phyloP scores from a whole-genome alignment of 1,140 invertebrate species.

The Anoplophora glabripennis region DNA sequence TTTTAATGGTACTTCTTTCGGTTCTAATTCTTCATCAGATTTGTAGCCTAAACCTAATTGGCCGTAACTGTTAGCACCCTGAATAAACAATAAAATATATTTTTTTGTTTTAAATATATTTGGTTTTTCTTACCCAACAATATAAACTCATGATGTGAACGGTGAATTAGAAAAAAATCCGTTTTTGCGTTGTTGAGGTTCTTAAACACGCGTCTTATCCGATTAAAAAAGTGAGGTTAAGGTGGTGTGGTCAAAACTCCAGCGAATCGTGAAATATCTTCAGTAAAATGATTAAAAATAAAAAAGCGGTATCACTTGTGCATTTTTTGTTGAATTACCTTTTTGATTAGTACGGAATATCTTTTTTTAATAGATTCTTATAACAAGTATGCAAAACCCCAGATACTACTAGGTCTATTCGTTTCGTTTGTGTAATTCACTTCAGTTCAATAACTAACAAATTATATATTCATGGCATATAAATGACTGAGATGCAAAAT shows the following conservation, averaged over 20 bases:
- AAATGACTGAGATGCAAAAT: too few relatives aligned
- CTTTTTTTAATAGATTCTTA: too few relatives aligned
- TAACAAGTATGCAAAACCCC: too few relatives aligned
- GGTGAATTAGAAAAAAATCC: slow-evolving; percentile 1
- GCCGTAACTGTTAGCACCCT: slow-evolving; percentile 85
- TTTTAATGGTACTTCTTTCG: slow-evolving; percentile 53
- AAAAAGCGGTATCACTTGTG: too few relatives aligned
- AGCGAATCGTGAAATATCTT: too few relatives aligned
- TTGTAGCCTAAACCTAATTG: slow-evolving; percentile 68
- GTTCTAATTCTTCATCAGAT: slow-evolving; percentile 64
- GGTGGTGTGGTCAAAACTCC: not conserved
- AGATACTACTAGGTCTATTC: too few relatives aligned
- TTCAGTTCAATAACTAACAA: too few relatives aligned
- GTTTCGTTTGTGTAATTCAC: too few relatives aligned
- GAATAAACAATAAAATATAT: slow-evolving; percentile 23
- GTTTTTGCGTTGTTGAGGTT: slow-evolving; percentile 19
- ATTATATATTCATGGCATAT: too few relatives aligned
- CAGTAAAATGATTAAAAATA: too few relatives aligned
- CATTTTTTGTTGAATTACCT: too few relatives aligned
- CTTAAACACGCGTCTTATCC: slow-evolving; percentile 28
- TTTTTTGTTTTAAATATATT: not conserved
- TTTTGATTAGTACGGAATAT: too few relatives aligned
- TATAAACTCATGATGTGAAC: slow-evolving; percentile 32
- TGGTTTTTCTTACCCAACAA: slow-evolving; percentile 33
- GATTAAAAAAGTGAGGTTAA: slow-evolving; percentile 27